Conservation (phyloP, 2,888 invertebrate species). For the Ommatoiulus sabulosus region DNA sequence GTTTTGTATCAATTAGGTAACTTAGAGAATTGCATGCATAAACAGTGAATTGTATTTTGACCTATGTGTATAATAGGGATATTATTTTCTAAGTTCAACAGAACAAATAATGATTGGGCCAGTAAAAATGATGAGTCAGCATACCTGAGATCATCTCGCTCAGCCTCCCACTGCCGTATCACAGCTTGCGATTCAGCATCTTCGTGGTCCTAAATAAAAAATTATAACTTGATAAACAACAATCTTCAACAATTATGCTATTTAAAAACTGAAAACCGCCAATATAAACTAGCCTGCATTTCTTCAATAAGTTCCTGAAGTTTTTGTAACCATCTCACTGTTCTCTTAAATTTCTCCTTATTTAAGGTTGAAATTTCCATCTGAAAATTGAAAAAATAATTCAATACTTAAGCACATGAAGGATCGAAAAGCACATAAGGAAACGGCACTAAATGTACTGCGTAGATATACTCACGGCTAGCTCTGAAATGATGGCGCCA, state of each 20-base stretch:
- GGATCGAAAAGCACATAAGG: background rate
- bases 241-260: background rate
- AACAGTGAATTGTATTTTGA: background rate
- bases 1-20: too few species aligned
- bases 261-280: background rate
- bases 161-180: conserved; percentile 59
- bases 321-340: conserved; percentile 58
- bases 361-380: conserved; percentile 59
- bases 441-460: background rate
- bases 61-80: background rate
- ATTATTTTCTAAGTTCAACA: background rate
- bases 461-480: conserved; percentile 76
- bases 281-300: conserved; percentile 56
- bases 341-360: conserved; percentile 57
- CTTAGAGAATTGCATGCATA: background rate
- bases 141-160: conserved; percentile 59
- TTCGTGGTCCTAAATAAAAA: conserved; percentile 57
- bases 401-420: background rate
- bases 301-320: conserved; percentile 59
- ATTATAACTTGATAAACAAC: conserved; percentile 23
- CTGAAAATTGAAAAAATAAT: conserved; percentile 31
- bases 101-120: background rate
- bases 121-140: background rate
- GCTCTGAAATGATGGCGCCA: conserved; percentile 95
- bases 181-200: conserved; percentile 59